Evolutionary conservation across 1,140 invertebrate species (phyloP), one percentile per base, ranked within the genome.

Genomic region (Conus betulinus): DNA sequence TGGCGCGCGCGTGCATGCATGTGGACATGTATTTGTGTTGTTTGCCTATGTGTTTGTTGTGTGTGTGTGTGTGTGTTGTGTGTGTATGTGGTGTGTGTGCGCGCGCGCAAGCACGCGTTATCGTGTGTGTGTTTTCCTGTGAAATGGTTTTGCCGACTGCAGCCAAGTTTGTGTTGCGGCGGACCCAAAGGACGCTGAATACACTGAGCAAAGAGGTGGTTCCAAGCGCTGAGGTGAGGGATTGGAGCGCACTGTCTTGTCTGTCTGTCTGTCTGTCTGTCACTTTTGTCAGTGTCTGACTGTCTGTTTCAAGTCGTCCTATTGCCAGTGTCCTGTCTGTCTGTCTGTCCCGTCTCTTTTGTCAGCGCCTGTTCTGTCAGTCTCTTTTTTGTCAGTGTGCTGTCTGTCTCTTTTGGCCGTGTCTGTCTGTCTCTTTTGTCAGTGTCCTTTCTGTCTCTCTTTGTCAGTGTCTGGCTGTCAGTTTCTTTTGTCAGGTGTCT

Each of bases 171-270:
- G 91, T 93, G 2, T 84, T 95, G 60, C 88, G 92, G 60, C 91
- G 93, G 89, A 91, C 92, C 13, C 91, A 85, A 93, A 93, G 90
- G 93, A 94, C 83, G n/a, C 86, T 94, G 11, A 93, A 94, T 86
- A 95, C 93, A 52, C 83, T 95, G 11, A 91, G 92, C 71, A 93
- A 94, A 78, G 94, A 94, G 89, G 93, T 95, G 39, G 89, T 89
- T n/a, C n/a, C 13, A 93, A 94, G 89, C 92, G 93, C n/a, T n/a
- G 78, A 94, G 93, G 94, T 93, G 91, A 91, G 90, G 27, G 76
- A n/a, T 0, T 78, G 76, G 39, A 0, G 71, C 7, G 71, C 7
- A 25, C n/a, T 78, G 76, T 78, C 8, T n/a, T 78, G 76, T 78
- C 8, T 78, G 76, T 78, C 25, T 39, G 76, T 78, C 8, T 78